A percentile compares a stretch with the other conserved stretches of the same genome.
These are phyloP conservation scores for Argyrosomus japonicus DNA, from an alignment of 2,113 vertebrate genomes.

Conservation along the genomic window DNA sequence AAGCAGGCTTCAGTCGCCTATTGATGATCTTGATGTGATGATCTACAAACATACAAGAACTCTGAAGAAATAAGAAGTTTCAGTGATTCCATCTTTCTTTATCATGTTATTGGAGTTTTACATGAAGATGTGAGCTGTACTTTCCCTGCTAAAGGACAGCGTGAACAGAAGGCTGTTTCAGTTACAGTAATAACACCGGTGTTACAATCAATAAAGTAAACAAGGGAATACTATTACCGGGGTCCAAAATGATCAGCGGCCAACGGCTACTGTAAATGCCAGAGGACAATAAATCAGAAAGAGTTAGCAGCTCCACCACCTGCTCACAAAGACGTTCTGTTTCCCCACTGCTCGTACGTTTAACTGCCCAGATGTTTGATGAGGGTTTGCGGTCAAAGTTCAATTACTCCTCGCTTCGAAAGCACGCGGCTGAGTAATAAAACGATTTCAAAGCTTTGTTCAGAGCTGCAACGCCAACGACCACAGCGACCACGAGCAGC, in stretches of 20 bases:
- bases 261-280: slow-evolving; percentile 2
- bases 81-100: too few species aligned
- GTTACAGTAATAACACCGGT: slow-evolving; percentile 7
- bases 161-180: not conserved
- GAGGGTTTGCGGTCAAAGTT: not conserved
- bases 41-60: too few species aligned
- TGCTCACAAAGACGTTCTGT: slow-evolving; percentile 8
- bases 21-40: too few species aligned
- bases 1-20: too few species aligned
- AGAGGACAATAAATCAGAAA: not conserved
- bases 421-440: not conserved
- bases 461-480: not conserved
- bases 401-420: not conserved
- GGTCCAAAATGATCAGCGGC: not conserved
- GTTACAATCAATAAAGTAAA: not conserved
- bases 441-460: not conserved
- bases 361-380: not conserved
- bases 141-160: slow-evolving; percentile 1
- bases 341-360: not conserved
- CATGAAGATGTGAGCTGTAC: not conserved
- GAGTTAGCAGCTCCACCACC: not conserved
- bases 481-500: not conserved
- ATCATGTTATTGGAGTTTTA: not conserved
- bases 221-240: not conserved
- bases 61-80: too few species aligned